Evolutionary conservation across 35 echinoderm and acorn worm species (phyloP).

Genomic region (Stichopus chloronotus): DNA sequence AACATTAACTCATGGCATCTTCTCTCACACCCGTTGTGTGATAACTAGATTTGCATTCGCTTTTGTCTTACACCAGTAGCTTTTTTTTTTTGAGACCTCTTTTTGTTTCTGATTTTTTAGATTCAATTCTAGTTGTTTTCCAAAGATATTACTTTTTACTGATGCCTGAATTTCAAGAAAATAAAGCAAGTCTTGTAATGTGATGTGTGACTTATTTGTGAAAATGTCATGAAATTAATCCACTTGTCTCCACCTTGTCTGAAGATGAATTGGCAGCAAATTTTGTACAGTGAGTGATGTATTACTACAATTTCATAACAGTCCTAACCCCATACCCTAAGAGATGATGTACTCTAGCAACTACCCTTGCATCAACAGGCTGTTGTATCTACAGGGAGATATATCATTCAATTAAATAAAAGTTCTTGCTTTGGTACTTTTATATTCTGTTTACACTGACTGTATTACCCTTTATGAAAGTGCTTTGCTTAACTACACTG

Average conservation of each 20-base stretch:
- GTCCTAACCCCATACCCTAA: too few relatives aligned
- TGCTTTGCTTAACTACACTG: too few relatives aligned
- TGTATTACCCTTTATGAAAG: too few relatives aligned
- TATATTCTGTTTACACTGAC: too few relatives aligned
- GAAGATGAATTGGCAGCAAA: slow-evolving; percentile 33
- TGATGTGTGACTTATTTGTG: not conserved
- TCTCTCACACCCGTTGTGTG: slow-evolving; percentile 1
- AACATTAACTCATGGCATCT: not conserved
- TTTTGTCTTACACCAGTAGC: not conserved
- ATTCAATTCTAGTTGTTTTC: slow-evolving; percentile 29
- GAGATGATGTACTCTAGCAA: too few relatives aligned
- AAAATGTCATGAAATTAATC: not conserved
- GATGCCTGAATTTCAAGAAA: slow-evolving; percentile 33
- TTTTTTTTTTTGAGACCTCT: not conserved
- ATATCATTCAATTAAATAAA: too few relatives aligned
- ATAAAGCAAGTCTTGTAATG: not conserved
- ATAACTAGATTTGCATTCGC: not conserved
- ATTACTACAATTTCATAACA: slow-evolving; percentile 40
- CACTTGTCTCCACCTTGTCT: slow-evolving; percentile 17
- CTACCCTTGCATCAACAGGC: too few relatives aligned
- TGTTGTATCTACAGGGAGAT: too few relatives aligned
- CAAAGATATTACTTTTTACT: slow-evolving; percentile 37
- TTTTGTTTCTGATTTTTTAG: slow-evolving; percentile 32
- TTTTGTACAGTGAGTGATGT: slow-evolving; percentile 50
- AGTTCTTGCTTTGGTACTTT: too few relatives aligned